Conservation (phyloP, 2,113 vertebrate species). For the Cisticola juncidis region DNA sequence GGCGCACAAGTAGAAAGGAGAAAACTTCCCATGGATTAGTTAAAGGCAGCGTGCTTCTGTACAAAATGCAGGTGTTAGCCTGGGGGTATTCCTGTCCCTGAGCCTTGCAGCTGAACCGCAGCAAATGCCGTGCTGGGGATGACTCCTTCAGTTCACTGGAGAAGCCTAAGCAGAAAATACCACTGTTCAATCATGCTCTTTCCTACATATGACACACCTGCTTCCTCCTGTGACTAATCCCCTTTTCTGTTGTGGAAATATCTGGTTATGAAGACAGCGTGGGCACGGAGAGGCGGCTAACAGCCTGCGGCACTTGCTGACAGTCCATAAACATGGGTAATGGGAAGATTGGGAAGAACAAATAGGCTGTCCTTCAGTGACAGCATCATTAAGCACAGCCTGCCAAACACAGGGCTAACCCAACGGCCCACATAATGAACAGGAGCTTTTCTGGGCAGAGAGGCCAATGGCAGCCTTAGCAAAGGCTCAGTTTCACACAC, state of each 20-base stretch:
- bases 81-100: neutral
- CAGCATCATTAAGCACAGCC: neutral
- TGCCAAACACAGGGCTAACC: neutral
- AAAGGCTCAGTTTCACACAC: neutral
- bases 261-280: neutral
- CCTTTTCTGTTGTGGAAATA: constrained; percentile 32
- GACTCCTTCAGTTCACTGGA: neutral
- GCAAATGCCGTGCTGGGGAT: neutral
- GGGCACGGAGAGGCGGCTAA: neutral
- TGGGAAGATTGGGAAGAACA: neutral
- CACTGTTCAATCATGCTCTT: neutral
- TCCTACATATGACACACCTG: constrained; percentile 34
- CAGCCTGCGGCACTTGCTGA: neutral
- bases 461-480: neutral
- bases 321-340: neutral
- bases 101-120: neutral
- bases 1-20: neutral
- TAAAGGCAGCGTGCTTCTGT: neutral
- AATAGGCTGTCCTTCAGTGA: neutral
- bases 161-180: constrained; percentile 27
- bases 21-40: neutral
- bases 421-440: neutral
- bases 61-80: constrained; percentile 1
- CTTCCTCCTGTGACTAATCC: constrained; percentile 54
- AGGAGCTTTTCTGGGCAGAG: neutral